Conservation (phyloP, 2,888 invertebrate genomes). For the Diarsia mendica region DNA sequence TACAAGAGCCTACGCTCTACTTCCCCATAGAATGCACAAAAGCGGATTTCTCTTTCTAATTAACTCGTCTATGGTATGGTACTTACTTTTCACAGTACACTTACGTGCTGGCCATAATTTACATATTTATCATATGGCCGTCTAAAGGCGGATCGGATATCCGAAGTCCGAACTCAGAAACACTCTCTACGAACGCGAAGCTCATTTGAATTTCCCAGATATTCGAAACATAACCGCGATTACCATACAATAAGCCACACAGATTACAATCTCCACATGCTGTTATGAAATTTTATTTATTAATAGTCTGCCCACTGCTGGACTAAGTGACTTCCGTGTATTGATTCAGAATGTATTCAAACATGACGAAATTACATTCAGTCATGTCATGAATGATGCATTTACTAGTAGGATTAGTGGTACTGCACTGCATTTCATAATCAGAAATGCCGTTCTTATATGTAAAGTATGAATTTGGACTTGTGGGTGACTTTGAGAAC, state of each 20-base stretch:
- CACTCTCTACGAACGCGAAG: constrained; percentile 21
- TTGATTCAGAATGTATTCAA: constrained; percentile 54
- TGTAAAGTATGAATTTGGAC: constrained; percentile 1
- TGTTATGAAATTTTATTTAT: constrained; percentile 62
- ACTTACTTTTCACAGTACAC: not conserved
- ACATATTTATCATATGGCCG: not conserved
- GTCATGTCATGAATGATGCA: constrained; percentile 52
- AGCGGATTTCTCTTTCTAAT: constrained; percentile 1
- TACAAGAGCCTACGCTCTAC: not conserved
- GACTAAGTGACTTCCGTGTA: constrained; percentile 52
- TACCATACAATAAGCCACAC: constrained; percentile 71
- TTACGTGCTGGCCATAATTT: constrained; percentile 1
- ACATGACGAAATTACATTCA: constrained; percentile 44
- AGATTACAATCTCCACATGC: constrained; percentile 61
- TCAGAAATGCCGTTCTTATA: constrained; percentile 18
- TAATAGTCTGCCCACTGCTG: constrained; percentile 46
- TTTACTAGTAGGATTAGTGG: constrained; percentile 31
- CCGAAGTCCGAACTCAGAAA: constrained; percentile 36
- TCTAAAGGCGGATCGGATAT: constrained; percentile 44
- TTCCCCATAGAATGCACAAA: not conserved
- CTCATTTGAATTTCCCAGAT: constrained; percentile 68
- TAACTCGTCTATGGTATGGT: not conserved
- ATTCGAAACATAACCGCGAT: constrained; percentile 61
- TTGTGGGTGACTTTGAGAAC: not conserved
- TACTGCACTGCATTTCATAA: constrained; percentile 20